Evolutionary conservation across 2,888 invertebrate species (phyloP).

Genomic region (Megalurothrips usitatus): DNA sequence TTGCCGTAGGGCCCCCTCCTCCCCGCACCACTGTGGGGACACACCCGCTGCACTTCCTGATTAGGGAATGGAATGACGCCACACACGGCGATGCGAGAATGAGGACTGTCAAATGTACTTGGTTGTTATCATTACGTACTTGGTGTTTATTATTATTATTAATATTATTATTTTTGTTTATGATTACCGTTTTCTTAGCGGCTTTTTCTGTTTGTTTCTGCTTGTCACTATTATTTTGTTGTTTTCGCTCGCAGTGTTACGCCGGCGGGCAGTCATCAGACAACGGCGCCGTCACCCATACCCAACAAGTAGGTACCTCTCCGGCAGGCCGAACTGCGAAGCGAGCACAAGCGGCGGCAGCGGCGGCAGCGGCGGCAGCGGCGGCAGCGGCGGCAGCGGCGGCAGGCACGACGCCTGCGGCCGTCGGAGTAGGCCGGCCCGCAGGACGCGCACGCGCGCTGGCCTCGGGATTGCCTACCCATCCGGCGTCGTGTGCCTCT

Average conservation of each 20-base stretch:
- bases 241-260: constrained; percentile 24
- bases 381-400: too few relatives aligned
- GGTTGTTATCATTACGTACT: background rate
- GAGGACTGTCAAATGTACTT: background rate
- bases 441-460: too few relatives aligned
- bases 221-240: constrained; percentile 13
- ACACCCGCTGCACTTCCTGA: too few relatives aligned
- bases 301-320: constrained; percentile 15
- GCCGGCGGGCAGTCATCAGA: background rate
- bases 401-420: too few relatives aligned
- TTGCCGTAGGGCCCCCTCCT: too few relatives aligned
- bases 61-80: background rate
- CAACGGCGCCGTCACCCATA: constrained; percentile 21
- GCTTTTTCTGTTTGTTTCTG: constrained; percentile 22
- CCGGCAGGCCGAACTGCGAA: background rate
- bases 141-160: background rate
- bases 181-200: background rate
- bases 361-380: too few relatives aligned
- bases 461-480: too few relatives aligned
- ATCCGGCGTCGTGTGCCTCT: too few relatives aligned
- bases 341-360: too few relatives aligned
- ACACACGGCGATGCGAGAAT: background rate
- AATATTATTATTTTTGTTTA: background rate
- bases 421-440: too few relatives aligned
- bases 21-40: too few relatives aligned